A percentile compares a stretch with the other conserved stretches of the same genome.
These are phyloP conservation scores for Rattus rattus DNA, from an alignment of 2,113 vertebrate genomes.

Conservation along the genomic window DNA sequence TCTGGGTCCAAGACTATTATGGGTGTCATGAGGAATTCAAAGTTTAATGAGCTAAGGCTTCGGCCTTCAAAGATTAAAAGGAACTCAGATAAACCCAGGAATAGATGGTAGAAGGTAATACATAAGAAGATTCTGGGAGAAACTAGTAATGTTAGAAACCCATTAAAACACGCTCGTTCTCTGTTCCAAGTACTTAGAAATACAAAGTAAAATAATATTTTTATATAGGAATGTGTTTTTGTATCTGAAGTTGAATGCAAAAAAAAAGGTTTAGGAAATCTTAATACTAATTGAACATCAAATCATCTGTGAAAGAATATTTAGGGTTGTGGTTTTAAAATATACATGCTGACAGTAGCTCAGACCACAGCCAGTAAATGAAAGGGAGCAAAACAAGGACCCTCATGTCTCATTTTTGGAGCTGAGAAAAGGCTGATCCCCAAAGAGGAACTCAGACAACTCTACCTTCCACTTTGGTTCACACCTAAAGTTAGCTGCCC, in stretches of 20 bases:
- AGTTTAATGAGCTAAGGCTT: constrained; percentile 20
- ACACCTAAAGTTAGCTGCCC: constrained; percentile 5
- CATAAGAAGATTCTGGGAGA: constrained; percentile 6
- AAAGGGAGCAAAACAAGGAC: not conserved
- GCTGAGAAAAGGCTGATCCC: not conserved
- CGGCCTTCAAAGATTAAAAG: constrained; percentile 51
- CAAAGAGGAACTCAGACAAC: not conserved
- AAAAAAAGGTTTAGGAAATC: not conserved
- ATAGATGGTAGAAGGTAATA: constrained; percentile 19
- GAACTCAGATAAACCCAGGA: constrained; percentile 2
- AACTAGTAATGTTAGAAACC: not conserved
- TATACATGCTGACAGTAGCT: not conserved
- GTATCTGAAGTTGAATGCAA: not conserved
- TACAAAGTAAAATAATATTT: constrained; percentile 35
- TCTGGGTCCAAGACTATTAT: constrained; percentile 43
- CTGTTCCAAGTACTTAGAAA: not conserved
- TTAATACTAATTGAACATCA: not conserved
- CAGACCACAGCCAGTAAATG: not conserved
- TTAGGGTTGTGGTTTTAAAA: not conserved
- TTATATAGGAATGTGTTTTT: not conserved
- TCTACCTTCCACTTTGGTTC: not conserved
- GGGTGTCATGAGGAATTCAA: constrained; percentile 2
- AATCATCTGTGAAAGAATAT: constrained; percentile 16
- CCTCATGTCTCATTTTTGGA: not conserved
- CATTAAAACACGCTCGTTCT: not conserved